These are phyloP conservation scores for Schmidtea mediterranea DNA, from an alignment of 1,140 invertebrate species.

Conservation along the genomic window DNA sequence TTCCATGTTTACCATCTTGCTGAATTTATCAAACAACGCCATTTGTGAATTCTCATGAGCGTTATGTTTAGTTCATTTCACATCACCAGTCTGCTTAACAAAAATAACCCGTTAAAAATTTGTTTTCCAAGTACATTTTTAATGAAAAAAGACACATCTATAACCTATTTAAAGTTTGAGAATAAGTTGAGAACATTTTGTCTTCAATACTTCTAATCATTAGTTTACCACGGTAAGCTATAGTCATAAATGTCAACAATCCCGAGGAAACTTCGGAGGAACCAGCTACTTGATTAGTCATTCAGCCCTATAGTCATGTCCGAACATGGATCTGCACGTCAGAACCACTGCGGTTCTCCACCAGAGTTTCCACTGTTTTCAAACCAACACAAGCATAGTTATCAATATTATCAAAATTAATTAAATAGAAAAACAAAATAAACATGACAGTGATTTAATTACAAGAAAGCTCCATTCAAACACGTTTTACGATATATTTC, in stretches of 20 bases:
- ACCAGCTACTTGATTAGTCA: conserved; percentile 74
- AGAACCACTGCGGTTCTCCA: conserved; percentile 57
- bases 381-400: conserved; percentile 57
- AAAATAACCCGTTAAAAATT: conserved; percentile 57
- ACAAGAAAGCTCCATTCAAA: too few relatives aligned
- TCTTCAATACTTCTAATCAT: conserved; percentile 52
- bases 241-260: conserved; percentile 29
- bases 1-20: conserved; percentile 65
- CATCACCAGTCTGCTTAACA: conserved; percentile 70
- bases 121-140: conserved; percentile 30
- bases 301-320: conserved; percentile 64
- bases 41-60: too few relatives aligned
- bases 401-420: too few relatives aligned
- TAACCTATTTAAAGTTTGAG: conserved; percentile 62
- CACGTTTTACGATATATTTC: too few relatives aligned
- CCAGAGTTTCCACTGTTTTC: conserved; percentile 61
- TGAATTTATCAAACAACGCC: conserved; percentile 39
- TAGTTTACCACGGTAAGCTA: conserved; percentile 39
- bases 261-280: conserved; percentile 66
- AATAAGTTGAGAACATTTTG: conserved; percentile 51
- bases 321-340: conserved; percentile 68
- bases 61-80: conserved; percentile 47
- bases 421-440: too few relatives aligned
- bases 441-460: too few relatives aligned
- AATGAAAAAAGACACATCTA: conserved; percentile 41